Evolutionary conservation across 1,140 invertebrate species (phyloP).

Genomic region (Portunus trituberculatus): DNA sequence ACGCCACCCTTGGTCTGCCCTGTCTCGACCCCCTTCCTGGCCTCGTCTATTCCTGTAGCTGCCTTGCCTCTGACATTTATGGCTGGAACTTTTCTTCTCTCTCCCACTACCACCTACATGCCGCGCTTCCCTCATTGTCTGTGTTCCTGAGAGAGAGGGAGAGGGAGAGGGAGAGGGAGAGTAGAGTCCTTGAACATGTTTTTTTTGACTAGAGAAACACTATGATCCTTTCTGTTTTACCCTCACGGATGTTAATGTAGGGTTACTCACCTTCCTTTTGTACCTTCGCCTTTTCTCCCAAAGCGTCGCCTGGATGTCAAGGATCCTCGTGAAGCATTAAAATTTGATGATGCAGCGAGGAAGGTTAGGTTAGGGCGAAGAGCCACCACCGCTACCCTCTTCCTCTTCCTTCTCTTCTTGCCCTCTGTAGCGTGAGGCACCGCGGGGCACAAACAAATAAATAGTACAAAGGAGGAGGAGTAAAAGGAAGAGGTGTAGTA

Average conservation of each 20-base stretch:
- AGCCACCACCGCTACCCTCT: too few relatives aligned
- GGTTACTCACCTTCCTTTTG: not conserved
- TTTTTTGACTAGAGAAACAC: too few relatives aligned
- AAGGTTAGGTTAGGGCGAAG: too few relatives aligned
- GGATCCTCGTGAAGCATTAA: too few relatives aligned
- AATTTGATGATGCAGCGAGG: too few relatives aligned
- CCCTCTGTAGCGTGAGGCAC: not conserved
- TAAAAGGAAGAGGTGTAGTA: not conserved
- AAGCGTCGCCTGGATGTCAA: not conserved
- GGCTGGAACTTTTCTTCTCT: not conserved
- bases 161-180: not conserved
- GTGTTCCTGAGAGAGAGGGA: not conserved
- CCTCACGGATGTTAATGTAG: too few relatives aligned
- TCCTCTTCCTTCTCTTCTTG: not conserved
- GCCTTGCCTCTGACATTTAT: not conserved
- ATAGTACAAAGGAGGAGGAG: not conserved
- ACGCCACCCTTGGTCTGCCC: too few relatives aligned
- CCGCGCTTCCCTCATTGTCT: not conserved
- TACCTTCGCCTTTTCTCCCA: not conserved
- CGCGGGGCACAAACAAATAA: not conserved
- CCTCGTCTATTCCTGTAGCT: too few relatives aligned
- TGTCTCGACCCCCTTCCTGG: too few relatives aligned
- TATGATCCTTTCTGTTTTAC: too few relatives aligned
- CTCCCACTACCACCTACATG: not conserved
- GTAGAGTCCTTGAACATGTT: too few relatives aligned